Evolutionary conservation across 2,888 invertebrate genomes (phyloP).

Genomic region (Nomada ferruginata): DNA sequence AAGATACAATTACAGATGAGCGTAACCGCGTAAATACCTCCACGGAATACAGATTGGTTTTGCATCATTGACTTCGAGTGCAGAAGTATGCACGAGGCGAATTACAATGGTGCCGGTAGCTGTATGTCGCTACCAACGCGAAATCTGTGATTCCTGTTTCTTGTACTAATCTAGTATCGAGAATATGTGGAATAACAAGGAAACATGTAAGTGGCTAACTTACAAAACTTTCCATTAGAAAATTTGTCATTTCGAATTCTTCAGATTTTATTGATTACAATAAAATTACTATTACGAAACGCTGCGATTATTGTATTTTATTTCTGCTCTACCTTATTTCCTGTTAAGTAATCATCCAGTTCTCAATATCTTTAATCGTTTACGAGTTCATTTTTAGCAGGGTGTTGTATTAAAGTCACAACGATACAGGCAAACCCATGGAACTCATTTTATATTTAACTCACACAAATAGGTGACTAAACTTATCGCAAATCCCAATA

Average conservation of each 20-base stretch:
- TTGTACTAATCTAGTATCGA: constrained; percentile 24
- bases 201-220: constrained; percentile 55
- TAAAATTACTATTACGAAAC: neutral
- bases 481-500: constrained; percentile 1
- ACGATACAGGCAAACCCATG: neutral
- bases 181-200: constrained; percentile 4
- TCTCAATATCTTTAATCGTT: neutral
- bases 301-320: neutral
- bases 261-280: neutral
- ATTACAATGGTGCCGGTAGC: constrained; percentile 77
- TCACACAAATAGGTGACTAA: constrained; percentile 31
- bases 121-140: constrained; percentile 72
- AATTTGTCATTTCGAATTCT: neutral
- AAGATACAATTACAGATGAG: constrained; percentile 21
- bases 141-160: constrained; percentile 28
- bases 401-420: neutral
- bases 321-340: neutral
- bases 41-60: constrained; percentile 26
- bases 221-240: constrained; percentile 9
- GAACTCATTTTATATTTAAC: neutral
- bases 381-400: neutral
- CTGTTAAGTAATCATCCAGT: neutral
- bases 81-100: constrained; percentile 43
- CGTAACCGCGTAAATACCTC: neutral
- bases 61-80: constrained; percentile 27